Evolutionary conservation across 2,113 vertebrate species (phyloP).

Genomic region (Psephotus haematonotus): DNA sequence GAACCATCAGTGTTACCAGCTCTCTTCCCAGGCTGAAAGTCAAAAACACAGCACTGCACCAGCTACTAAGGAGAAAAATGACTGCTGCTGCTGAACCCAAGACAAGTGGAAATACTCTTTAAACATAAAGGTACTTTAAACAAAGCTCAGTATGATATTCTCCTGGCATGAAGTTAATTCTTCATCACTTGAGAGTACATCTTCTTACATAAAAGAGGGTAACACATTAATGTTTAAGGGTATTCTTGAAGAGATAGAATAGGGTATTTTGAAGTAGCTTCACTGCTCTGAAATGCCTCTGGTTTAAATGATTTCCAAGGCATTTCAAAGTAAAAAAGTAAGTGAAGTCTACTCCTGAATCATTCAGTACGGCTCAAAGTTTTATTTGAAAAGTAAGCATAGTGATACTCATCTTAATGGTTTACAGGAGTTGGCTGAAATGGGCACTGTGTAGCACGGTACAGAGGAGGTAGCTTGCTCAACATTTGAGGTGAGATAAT

Average conservation of each 20-base stretch:
- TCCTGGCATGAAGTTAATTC: neutral
- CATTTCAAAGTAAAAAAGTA: neutral
- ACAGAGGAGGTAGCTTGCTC: neutral
- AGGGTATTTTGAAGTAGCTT: neutral
- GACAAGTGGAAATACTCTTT: neutral
- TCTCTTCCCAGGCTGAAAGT: no score
- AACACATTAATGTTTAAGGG: neutral
- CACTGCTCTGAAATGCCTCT: neutral
- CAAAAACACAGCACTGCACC: no score
- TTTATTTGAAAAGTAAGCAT: neutral
- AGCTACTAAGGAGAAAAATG: no score
- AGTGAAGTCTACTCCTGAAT: neutral
- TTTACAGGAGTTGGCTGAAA: neutral
- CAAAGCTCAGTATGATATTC: neutral
- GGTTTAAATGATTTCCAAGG: neutral
- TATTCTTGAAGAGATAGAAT: neutral
- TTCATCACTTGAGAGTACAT: neutral
- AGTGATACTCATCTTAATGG: neutral
- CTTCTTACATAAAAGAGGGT: neutral
- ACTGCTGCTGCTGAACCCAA: no score
- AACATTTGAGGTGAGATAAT: neutral
- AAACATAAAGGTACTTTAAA: neutral
- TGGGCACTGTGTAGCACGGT: neutral
- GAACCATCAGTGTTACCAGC: no score
- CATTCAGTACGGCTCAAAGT: neutral